Percentiles rank a stretch among this genome's conserved stretches.
These are phyloP conservation scores for Pangasius mekongensis DNA, from an alignment of 2,797 vertebrate genomes.

Conservation along the genomic window DNA sequence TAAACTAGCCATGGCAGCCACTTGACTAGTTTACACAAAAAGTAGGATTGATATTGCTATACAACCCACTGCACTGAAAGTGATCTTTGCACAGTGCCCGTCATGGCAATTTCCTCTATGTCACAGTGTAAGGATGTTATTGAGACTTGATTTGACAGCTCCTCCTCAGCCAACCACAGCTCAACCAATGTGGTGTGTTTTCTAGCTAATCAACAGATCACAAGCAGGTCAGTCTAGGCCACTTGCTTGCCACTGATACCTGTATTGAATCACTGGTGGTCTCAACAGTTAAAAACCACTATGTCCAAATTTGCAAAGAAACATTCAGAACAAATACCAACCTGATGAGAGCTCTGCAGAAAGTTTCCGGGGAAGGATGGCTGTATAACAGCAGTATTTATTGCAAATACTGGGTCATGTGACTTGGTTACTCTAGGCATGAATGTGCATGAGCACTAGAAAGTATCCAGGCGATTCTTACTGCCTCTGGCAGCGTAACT, in stretches of 20 bases:
- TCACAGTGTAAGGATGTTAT: background rate
- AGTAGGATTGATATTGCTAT: too few relatives aligned
- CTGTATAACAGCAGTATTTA: background rate
- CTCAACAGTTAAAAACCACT: background rate
- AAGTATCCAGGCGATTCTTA: background rate
- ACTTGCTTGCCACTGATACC: background rate
- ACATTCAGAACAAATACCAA: background rate
- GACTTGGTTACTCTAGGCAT: background rate
- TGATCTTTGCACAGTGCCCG: background rate
- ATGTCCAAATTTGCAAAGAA: background rate
- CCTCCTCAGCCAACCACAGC: background rate
- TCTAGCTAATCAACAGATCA: background rate
- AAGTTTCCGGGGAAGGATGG: background rate
- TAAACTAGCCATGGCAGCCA: background rate
- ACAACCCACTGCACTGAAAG: background rate
- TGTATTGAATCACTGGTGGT: background rate
- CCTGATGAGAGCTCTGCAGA: background rate
- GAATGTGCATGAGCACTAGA: background rate
- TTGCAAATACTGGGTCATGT: slow-evolving; percentile 3
- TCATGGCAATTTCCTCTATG: background rate
- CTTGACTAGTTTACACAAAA: background rate
- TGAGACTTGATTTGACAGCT: background rate
- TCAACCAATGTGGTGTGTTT: background rate
- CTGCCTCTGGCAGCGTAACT: background rate
- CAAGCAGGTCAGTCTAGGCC: background rate